Conservation (phyloP, 2,888 invertebrate species). For the Andrena minutula region DNA sequence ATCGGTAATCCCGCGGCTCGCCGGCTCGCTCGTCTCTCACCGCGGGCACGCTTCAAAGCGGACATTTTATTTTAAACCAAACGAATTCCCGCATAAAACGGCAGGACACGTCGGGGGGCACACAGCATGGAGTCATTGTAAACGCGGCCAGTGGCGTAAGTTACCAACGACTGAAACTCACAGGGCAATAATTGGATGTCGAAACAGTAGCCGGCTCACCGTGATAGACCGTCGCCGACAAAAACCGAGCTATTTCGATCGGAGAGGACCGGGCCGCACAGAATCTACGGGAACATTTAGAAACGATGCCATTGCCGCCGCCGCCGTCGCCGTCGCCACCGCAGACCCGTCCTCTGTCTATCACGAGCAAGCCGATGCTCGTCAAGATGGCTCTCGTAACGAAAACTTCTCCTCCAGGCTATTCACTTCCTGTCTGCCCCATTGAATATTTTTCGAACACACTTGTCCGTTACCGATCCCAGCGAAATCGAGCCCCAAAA, state of each 20-base stretch:
- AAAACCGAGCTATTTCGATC: conserved; percentile 42
- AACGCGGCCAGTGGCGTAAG: conserved; percentile 76
- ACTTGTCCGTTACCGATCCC: conserved; percentile 63
- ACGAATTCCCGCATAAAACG: conserved; percentile 74
- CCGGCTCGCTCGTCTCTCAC: not conserved
- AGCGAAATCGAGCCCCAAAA: conserved; percentile 42
- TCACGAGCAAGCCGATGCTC: conserved; percentile 77
- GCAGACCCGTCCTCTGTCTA: conserved; percentile 66
- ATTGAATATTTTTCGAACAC: conserved; percentile 75
- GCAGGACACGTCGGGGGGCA: conserved; percentile 58
- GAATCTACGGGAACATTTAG: conserved; percentile 60
- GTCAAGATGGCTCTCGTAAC: conserved; percentile 80
- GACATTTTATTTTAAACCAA: conserved; percentile 64
- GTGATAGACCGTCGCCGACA: conserved; percentile 42
- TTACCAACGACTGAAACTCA: conserved; percentile 69
- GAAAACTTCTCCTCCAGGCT: conserved; percentile 61
- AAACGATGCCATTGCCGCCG: conserved; percentile 70
- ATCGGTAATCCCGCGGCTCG: conserved; percentile 16
- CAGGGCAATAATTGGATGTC: conserved; percentile 56
- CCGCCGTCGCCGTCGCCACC: conserved; percentile 52
- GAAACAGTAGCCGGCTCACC: conserved; percentile 45
- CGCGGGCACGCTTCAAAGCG: not conserved
- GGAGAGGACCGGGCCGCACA: conserved; percentile 32
- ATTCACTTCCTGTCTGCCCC: conserved; percentile 72
- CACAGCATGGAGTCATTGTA: conserved; percentile 70